phyloP scores from a whole-genome alignment of 1,140 invertebrate species.

The Solen grandis region DNA sequence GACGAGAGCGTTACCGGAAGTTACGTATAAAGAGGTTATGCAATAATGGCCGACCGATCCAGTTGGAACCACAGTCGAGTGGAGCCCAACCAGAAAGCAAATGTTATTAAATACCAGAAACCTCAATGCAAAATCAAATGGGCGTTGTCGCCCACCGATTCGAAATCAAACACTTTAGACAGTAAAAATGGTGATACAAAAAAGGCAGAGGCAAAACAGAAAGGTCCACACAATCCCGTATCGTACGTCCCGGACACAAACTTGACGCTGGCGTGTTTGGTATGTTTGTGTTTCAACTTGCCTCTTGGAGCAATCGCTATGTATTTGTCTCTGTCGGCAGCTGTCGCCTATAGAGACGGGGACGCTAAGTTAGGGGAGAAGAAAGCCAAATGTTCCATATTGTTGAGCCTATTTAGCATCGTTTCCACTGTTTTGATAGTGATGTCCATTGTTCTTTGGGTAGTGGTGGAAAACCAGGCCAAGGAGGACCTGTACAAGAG shows the following conservation, averaged over 20 bases:
- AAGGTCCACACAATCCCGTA: no score
- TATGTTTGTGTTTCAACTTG: conserved; percentile 38
- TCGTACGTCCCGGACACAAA: conserved; percentile 35
- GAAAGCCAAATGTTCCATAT: conserved; percentile 7
- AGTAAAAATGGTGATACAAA: no score
- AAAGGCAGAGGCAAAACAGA: no score
- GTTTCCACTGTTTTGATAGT: conserved; percentile 43
- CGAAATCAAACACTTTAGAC: no score
- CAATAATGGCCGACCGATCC: no score
- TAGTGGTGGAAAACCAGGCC: background rate
- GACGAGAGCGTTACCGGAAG: no score
- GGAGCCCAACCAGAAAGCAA: no score
- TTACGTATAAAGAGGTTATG: no score
- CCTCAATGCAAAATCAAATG: no score
- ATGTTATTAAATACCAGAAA: no score
- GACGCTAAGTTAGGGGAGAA: conserved; percentile 15
- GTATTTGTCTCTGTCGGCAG: conserved; percentile 26
- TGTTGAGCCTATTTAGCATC: conserved; percentile 29
- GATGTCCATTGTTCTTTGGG: conserved; percentile 14
- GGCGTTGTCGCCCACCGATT: no score
- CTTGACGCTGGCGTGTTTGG: conserved; percentile 17
- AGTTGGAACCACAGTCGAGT: no score
- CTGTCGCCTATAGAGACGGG: conserved; percentile 25
- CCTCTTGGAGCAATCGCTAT: conserved; percentile 32
- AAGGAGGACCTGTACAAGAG: background rate